Evolutionary conservation across 2,888 invertebrate genomes (phyloP).

Genomic region (Vanessa cardui): DNA sequence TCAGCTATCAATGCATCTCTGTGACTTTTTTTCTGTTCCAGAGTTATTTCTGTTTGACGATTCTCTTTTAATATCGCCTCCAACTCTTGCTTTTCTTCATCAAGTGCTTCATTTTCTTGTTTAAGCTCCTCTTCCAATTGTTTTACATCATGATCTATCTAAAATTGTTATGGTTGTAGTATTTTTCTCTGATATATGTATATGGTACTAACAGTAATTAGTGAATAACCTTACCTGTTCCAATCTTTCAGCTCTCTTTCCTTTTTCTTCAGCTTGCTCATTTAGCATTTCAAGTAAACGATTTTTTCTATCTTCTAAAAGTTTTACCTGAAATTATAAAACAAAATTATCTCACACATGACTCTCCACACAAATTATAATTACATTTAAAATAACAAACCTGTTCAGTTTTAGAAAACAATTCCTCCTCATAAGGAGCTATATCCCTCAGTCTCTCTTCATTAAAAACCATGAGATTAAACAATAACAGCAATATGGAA

Average conservation of each 20-base stretch:
- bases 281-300: constrained; percentile 62
- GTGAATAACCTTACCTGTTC: constrained; percentile 54
- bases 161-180: constrained; percentile 28
- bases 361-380: neutral
- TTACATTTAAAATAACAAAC: constrained; percentile 34
- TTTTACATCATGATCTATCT: constrained; percentile 61
- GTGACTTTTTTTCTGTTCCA: constrained; percentile 65
- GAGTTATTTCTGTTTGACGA: constrained; percentile 52
- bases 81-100: constrained; percentile 56
- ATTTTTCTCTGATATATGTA: no score
- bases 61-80: constrained; percentile 59
- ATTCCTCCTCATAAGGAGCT: constrained; percentile 59
- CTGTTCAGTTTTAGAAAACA: constrained; percentile 55
- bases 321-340: constrained; percentile 58
- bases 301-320: constrained; percentile 61
- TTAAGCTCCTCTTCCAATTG: constrained; percentile 65
- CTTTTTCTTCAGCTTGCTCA: constrained; percentile 67
- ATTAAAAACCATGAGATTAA: constrained; percentile 65
- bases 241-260: constrained; percentile 60
- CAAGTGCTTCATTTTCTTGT: constrained; percentile 57
- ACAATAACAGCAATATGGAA: constrained; percentile 58
- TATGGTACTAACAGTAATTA: no score
- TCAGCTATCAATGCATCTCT: constrained; percentile 62
- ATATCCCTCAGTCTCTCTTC: constrained; percentile 57
- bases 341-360: no score